Conservation (phyloP, 2,113 vertebrate species). For the Dryoscopus gambensis region DNA sequence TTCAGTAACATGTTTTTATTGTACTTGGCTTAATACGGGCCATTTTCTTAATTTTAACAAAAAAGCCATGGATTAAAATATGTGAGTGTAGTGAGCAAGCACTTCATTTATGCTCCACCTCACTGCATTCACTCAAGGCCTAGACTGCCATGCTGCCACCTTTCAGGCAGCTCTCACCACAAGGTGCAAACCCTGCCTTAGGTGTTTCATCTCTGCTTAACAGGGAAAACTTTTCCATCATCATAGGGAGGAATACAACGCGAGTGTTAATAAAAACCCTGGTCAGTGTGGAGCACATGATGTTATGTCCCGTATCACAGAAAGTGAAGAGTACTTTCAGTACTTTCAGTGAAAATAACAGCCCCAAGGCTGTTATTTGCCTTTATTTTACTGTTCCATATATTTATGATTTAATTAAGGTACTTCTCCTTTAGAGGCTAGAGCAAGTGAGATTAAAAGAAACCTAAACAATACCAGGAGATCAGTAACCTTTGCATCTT, state of each 20-base stretch:
- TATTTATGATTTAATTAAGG: background rate
- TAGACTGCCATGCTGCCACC: background rate
- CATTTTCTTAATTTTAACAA: background rate
- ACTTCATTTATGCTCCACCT: background rate
- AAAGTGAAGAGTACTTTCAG: background rate
- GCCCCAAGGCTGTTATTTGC: background rate
- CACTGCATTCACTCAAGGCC: background rate
- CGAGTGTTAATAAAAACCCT: background rate
- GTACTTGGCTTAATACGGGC: background rate
- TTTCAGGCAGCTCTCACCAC: background rate
- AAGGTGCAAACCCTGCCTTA: background rate
- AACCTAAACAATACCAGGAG: background rate
- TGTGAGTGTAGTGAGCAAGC: background rate
- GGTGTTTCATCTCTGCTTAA: background rate
- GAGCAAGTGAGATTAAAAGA: background rate
- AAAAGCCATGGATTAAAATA: background rate
- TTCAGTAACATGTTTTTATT: background rate
- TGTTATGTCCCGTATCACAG: background rate
- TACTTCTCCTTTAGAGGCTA: background rate
- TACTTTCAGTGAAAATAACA: background rate
- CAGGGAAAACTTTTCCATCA: background rate
- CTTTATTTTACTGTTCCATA: background rate
- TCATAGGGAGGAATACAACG: background rate
- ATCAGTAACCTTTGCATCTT: background rate
- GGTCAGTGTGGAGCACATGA: rapidly evolving